Conservation (phyloP, 1,140 invertebrate genomes). For the Drosophila hydei region DNA sequence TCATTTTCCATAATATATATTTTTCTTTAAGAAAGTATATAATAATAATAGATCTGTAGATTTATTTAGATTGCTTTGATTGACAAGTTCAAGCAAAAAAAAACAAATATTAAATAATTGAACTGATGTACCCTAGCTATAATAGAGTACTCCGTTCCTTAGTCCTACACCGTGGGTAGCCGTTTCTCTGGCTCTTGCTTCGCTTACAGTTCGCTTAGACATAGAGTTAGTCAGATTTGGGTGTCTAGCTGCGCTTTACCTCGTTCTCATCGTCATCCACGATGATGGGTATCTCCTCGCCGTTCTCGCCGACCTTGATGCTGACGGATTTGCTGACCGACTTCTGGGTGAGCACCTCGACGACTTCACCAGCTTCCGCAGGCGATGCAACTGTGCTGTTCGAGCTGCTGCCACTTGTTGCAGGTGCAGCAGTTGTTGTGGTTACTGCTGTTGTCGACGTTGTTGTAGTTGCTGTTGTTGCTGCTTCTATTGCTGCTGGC, state of each 20-base stretch:
- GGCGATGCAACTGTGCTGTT: constrained; percentile 6
- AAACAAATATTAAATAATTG: no score
- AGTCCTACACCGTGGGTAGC: no score
- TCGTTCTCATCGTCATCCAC: constrained; percentile 75
- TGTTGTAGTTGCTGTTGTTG: neutral
- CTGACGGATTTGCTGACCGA: constrained; percentile 80
- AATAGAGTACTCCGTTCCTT: no score
- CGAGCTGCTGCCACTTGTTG: neutral
- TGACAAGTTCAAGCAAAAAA: no score
- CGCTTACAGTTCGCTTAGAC: neutral
- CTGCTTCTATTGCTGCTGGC: constrained; percentile 21
- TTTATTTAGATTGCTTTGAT: no score
- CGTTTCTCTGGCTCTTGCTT: neutral
- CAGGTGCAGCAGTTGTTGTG: constrained; percentile 11
- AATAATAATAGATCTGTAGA: no score
- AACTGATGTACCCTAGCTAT: no score
- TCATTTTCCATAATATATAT: no score
- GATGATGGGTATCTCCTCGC: constrained; percentile 77
- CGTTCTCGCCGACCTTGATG: constrained; percentile 77
- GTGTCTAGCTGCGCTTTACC: constrained; percentile 57
- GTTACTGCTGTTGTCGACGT: neutral
- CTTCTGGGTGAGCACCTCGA: constrained; percentile 78
- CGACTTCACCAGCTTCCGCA: constrained; percentile 29
- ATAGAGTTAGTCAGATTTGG: neutral
- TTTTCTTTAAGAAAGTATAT: no score